These are phyloP conservation scores for Drosophila rubida DNA, from an alignment of 2,888 invertebrate genomes.

Conservation along the genomic window DNA sequence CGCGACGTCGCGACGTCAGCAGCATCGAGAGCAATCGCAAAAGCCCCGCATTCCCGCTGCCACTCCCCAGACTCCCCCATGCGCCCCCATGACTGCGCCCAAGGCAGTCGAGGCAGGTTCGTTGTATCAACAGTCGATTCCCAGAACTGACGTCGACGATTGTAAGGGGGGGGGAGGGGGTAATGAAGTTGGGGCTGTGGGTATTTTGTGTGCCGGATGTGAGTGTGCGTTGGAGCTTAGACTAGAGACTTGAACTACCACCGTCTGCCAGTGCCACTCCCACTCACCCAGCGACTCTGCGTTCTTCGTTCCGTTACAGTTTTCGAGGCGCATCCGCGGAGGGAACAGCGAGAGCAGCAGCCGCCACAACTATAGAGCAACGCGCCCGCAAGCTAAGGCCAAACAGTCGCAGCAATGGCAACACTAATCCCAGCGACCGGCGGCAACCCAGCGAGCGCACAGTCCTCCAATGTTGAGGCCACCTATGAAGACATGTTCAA, in stretches of 20 bases:
- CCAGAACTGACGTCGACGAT: conserved; percentile 56
- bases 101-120: conserved; percentile 53
- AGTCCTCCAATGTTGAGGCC: conserved; percentile 85
- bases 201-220: conserved; percentile 67
- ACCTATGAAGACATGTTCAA: conserved; percentile 88
- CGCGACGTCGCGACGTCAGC: conserved; percentile 13
- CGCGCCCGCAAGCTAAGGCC: conserved; percentile 71
- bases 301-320: too few relatives aligned
- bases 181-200: conserved; percentile 31
- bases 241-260: too few relatives aligned
- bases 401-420: conserved; percentile 82
- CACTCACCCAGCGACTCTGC: too few relatives aligned
- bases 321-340: conserved; percentile 74
- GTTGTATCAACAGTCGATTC: conserved; percentile 69
- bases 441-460: conserved; percentile 69
- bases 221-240: conserved; percentile 47
- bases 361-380: conserved; percentile 61
- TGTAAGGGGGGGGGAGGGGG: too few relatives aligned
- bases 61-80: too few relatives aligned
- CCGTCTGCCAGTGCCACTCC: too few relatives aligned
- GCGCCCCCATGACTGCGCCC: conserved; percentile 35
- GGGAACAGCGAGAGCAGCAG: conserved; percentile 70
- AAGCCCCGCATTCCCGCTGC: conserved; percentile 41
- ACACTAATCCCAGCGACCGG: conserved; percentile 84
- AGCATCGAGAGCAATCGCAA: conserved; percentile 25